Conservation (phyloP, 2,113 vertebrate genomes). For the Mormoops blainvillei region DNA sequence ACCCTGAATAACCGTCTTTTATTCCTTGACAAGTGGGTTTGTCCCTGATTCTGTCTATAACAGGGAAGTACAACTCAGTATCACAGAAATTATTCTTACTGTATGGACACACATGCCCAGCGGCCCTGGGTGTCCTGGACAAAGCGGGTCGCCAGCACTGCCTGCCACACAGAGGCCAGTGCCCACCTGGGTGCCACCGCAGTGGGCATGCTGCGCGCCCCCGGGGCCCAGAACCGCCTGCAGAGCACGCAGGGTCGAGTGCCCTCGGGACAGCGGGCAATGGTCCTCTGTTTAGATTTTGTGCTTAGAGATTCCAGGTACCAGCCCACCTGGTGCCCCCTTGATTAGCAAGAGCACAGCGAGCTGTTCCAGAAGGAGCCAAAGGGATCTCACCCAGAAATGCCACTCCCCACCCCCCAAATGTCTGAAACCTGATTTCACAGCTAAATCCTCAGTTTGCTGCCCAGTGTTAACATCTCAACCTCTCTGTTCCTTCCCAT, state of each 20-base stretch:
- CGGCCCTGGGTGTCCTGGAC: not conserved
- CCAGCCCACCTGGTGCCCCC: rapidly evolving
- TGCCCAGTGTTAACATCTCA: rapidly evolving
- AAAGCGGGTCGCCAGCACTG: not conserved
- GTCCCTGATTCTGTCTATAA: not conserved
- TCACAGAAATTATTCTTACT: not conserved
- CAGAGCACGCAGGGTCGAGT: not conserved
- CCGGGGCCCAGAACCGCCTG: no score
- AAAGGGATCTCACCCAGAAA: not conserved
- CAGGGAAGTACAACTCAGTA: not conserved
- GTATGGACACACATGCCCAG: not conserved
- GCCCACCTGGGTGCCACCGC: no score
- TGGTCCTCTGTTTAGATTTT: no score
- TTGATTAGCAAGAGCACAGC: not conserved
- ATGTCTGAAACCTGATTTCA: not conserved
- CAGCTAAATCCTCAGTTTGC: no score
- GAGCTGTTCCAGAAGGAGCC: not conserved
- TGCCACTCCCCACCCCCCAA: no score
- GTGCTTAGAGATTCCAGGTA: no score
- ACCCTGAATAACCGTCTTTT: not conserved
- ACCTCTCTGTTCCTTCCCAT: no score
- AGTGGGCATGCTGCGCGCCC: not conserved
- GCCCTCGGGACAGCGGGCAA: rapidly evolving
- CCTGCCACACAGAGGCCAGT: no score
- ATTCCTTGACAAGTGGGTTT: not conserved